Evolutionary conservation across 2,113 vertebrate genomes (phyloP).

Genomic region (Pogona vitticeps): DNA sequence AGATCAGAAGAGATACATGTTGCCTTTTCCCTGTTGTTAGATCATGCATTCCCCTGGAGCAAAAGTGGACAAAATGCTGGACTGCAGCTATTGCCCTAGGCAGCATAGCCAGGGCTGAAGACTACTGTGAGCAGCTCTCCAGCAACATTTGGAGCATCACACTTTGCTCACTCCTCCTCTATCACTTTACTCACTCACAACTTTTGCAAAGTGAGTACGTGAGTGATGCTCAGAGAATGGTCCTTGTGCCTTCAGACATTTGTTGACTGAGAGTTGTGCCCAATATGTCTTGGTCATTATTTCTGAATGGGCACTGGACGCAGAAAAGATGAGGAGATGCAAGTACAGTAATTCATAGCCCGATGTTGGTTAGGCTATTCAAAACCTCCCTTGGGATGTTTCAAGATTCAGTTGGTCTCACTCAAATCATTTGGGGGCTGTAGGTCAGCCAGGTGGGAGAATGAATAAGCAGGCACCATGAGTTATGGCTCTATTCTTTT

Average conservation of each 20-base stretch:
- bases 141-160: too few relatives aligned
- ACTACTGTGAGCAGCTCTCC: too few relatives aligned
- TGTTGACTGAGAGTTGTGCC: background rate
- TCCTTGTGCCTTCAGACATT: background rate
- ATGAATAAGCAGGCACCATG: background rate
- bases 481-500: background rate
- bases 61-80: too few relatives aligned
- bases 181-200: background rate
- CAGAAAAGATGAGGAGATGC: background rate
- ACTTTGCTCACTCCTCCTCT: too few relatives aligned
- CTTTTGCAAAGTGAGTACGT: conserved; percentile 26
- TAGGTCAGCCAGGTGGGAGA: background rate
- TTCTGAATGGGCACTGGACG: background rate
- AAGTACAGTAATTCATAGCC: too few relatives aligned
- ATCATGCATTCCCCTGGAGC: conserved; percentile 37
- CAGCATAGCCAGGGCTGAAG: too few relatives aligned
- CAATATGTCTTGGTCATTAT: background rate
- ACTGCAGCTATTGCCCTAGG: too few relatives aligned
- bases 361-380: background rate
- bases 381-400: background rate
- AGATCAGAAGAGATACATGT: too few relatives aligned
- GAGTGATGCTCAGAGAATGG: background rate
- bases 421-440: background rate
- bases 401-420: background rate
- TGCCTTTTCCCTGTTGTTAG: background rate